A percentile compares a stretch with the other conserved stretches of the same genome.
Conservation (phyloP, 1,140 invertebrate species). For the Ooceraea biroi region DNA sequence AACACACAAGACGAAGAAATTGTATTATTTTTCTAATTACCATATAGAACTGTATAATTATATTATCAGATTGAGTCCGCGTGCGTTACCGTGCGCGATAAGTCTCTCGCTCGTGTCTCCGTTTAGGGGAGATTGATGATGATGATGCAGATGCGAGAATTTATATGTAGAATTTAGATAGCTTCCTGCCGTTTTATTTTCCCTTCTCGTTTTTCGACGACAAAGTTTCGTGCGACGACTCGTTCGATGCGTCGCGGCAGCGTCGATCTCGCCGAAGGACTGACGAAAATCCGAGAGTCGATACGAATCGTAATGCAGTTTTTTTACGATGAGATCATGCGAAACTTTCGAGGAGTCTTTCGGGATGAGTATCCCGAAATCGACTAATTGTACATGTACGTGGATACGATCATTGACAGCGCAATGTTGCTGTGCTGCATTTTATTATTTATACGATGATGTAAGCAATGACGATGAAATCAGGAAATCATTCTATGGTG, state of each 20-base stretch:
- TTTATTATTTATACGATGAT: constrained; percentile 82
- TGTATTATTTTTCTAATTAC: constrained; percentile 86
- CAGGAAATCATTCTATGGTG: constrained; percentile 74
- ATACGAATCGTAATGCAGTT: constrained; percentile 1
- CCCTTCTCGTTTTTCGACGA: constrained; percentile 55
- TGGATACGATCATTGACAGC: constrained; percentile 61
- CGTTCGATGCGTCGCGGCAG: background rate
- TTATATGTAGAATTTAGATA: constrained; percentile 72
- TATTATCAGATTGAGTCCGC: constrained; percentile 52
- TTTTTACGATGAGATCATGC: constrained; percentile 6
- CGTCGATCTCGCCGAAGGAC: background rate
- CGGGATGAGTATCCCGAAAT: constrained; percentile 22
- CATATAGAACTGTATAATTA: constrained; percentile 73
- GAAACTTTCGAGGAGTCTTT: constrained; percentile 15
- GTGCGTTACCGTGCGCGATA: background rate
- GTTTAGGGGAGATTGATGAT: constrained; percentile 49
- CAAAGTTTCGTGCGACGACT: background rate
- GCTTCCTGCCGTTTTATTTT: constrained; percentile 32
- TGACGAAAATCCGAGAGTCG: constrained; percentile 1
- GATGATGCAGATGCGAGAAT: constrained; percentile 56
- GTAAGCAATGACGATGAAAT: constrained; percentile 74
- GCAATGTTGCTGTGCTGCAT: constrained; percentile 73
- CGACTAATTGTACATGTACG: constrained; percentile 39
- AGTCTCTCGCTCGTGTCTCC: constrained; percentile 53
- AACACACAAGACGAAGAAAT: constrained; percentile 78